These are phyloP conservation scores for Periphyllus acericola DNA, from an alignment of 2,888 invertebrate species.

Conservation along the genomic window DNA sequence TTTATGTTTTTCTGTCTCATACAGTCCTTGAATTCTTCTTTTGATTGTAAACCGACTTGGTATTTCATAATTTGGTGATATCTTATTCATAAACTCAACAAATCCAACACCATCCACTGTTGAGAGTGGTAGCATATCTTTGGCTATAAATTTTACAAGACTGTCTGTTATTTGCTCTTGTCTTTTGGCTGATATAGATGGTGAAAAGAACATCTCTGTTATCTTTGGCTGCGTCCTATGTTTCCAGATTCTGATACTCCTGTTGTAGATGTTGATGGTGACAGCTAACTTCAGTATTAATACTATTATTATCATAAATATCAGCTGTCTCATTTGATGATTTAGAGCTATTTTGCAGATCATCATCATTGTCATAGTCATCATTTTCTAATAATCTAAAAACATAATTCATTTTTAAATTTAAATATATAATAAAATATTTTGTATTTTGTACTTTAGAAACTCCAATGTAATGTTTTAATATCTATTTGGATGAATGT, in stretches of 20 bases:
- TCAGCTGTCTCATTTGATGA: no score
- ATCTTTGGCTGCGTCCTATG: background rate
- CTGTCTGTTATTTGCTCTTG: constrained; percentile 2
- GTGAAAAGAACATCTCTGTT: constrained; percentile 1
- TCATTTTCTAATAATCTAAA: background rate
- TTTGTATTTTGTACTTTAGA: no score
- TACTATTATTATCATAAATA: no score
- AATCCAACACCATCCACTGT: background rate
- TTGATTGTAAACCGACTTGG: background rate
- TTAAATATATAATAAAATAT: constrained; percentile 3
- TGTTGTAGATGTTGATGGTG: background rate
- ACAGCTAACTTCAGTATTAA: no score
- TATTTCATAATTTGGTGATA: constrained; percentile 10
- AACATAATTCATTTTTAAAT: background rate
- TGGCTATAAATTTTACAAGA: background rate
- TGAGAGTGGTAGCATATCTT: constrained; percentile 9
- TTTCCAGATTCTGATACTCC: background rate
- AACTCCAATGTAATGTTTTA: background rate
- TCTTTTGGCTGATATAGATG: background rate
- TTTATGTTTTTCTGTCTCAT: background rate
- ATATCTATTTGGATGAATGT: background rate
- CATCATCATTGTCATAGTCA: background rate
- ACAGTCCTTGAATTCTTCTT: constrained; percentile 7
- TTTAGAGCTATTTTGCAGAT: no score
- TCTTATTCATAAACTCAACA: background rate